Percentiles rank a stretch among this genome's conserved stretches.
Conservation (phyloP, 2,888 invertebrate species). For the Aplocera efformata region DNA sequence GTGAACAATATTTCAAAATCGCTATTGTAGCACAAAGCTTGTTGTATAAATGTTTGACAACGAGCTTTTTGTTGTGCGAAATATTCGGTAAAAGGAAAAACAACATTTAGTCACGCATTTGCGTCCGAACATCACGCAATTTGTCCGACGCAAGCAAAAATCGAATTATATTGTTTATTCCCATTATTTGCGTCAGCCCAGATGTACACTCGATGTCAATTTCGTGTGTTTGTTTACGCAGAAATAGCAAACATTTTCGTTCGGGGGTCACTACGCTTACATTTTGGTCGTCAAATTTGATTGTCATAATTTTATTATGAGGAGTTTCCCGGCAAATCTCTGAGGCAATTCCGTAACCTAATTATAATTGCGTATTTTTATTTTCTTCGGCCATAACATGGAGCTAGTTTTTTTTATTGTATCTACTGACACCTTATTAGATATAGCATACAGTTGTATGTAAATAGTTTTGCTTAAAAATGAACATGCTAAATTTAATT, state of each 20-base stretch:
- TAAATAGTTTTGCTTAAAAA: too few species aligned
- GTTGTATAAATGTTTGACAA: too few species aligned
- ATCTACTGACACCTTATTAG: too few species aligned
- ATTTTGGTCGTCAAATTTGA: constrained; percentile 65
- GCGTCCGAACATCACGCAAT: constrained; percentile 49
- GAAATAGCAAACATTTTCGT: constrained; percentile 71
- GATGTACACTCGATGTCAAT: constrained; percentile 78
- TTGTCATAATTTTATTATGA: constrained; percentile 66
- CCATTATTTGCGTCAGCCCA: constrained; percentile 77
- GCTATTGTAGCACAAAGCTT: too few species aligned
- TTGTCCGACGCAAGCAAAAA: constrained; percentile 64
- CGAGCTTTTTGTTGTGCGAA: too few species aligned
- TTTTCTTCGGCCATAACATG: constrained; percentile 10
- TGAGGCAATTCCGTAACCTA: constrained; percentile 42
- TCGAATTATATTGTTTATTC: constrained; percentile 77
- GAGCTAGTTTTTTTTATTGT: constrained; percentile 2
- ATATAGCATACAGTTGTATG: too few species aligned
- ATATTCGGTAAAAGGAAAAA: neutral
- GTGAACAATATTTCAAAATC: too few species aligned
- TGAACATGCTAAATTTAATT: too few species aligned
- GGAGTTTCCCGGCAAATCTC: constrained; percentile 39
- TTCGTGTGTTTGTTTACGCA: constrained; percentile 75
- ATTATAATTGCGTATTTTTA: constrained; percentile 30
- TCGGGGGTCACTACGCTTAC: constrained; percentile 64
- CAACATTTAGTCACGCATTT: constrained; percentile 18